Evolutionary conservation across 2,888 invertebrate genomes (phyloP).

Genomic region (Acronicta alni): DNA sequence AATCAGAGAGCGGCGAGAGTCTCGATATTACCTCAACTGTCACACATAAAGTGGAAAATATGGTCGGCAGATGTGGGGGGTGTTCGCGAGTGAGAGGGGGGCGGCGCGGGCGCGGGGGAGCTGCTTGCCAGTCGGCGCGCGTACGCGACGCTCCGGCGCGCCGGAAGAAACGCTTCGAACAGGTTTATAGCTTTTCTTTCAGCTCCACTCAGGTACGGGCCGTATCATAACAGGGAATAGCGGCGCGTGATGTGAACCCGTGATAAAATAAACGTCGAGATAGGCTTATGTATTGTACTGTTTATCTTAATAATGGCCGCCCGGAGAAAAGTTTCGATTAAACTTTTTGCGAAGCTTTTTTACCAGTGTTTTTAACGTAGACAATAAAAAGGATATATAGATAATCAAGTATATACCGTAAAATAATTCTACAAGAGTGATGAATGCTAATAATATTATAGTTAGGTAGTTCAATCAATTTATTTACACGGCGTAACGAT

Average conservation of each 20-base stretch:
- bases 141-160: conserved; percentile 88
- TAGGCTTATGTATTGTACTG: conserved; percentile 90
- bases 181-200: conserved; percentile 90
- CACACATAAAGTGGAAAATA: conserved; percentile 90
- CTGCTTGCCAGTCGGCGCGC: conserved; percentile 83
- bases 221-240: conserved; percentile 90
- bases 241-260: conserved; percentile 89
- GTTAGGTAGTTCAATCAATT: conserved; percentile 3
- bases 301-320: conserved; percentile 89
- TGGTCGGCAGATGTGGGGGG: conserved; percentile 89
- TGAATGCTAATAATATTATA: background rate
- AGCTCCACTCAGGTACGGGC: conserved; percentile 88
- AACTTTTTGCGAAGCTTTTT: conserved; percentile 73
- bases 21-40: conserved; percentile 90
- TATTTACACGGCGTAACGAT: conserved; percentile 11
- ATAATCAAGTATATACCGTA: background rate
- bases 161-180: conserved; percentile 87
- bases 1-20: conserved; percentile 89
- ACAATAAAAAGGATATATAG: conserved; percentile 40
- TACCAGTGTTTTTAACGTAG: conserved; percentile 55
- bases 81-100: conserved; percentile 57
- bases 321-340: conserved; percentile 87
- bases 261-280: conserved; percentile 90
- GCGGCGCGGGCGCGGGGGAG: conserved; percentile 60
- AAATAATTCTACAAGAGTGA: background rate